Evolutionary conservation across 2,888 invertebrate species (phyloP), one percentile per base, ranked within the genome.

Genomic region (Shargacucullia verbasci): DNA sequence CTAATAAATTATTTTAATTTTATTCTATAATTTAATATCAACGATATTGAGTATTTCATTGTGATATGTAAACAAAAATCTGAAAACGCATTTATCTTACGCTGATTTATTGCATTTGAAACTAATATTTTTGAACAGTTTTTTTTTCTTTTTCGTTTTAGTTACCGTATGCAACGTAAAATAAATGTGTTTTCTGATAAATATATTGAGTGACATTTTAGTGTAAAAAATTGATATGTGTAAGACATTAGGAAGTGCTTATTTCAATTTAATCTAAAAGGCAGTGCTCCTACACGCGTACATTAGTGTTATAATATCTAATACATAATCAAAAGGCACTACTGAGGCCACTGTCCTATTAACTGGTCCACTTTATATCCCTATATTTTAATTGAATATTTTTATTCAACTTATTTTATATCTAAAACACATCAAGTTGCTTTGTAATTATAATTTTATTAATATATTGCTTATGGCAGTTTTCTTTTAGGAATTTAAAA

Each of bases 331-430:
- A 84, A 91, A 91, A 93, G 93, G 93, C 93, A 93, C 93, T 92
- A 93, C 91, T 60, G 81, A 93, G 92, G 93, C 93, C 92, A 88
- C 91, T 85, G 85, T 89, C 81, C 88, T 90, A 88, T 79, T 73
- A 79, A 86, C 87, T 93, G 93, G 93, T 93, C 93, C 93, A 84
- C 84, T 78, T 86, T 83, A 82, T 57, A 63, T 76, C 55, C 53
- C 59, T 72, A 76, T 61, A 58, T 60, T 59, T 35, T 41, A 31
- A 57, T 55, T 54, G 11, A 47, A 53, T 70, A 38, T 46, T 46
- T 9, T 29, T 29, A 29, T 29, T 29, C 1, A 9, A 29, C 7
- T 6, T 27, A 27, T 27, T 38, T 56, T 31, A 48, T 46, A 54
- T 49, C 39, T 60, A 56, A 52, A 57, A 59, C 50, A 56, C 56